Conservation (phyloP, 2,113 vertebrate species). For the Ictalurus punctatus region DNA sequence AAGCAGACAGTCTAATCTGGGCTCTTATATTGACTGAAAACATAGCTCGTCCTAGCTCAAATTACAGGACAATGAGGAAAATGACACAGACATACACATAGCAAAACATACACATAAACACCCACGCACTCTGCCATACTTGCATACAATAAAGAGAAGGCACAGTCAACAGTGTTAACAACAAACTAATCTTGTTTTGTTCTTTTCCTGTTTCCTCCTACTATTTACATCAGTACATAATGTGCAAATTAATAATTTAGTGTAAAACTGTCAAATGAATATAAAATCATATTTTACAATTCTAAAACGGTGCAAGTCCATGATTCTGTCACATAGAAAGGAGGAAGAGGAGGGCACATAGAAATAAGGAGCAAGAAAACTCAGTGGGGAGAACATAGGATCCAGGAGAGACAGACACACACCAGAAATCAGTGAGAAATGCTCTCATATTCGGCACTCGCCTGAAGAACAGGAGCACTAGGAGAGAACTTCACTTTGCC, state of each 20-base stretch:
- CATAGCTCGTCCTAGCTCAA: constrained; percentile 32
- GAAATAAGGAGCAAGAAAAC: constrained; percentile 46
- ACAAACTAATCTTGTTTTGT: constrained; percentile 74
- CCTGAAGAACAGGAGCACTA: constrained; percentile 68
- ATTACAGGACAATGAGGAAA: constrained; percentile 44
- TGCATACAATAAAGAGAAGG: constrained; percentile 66
- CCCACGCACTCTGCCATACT: constrained; percentile 12
- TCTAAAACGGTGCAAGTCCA: constrained; percentile 73
- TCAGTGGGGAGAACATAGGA: constrained; percentile 68
- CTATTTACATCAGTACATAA: constrained; percentile 78
- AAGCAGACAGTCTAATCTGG: constrained; percentile 43
- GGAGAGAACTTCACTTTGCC: constrained; percentile 56
- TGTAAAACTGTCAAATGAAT: constrained; percentile 78
- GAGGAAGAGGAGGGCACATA: constrained; percentile 61
- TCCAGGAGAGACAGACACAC: constrained; percentile 69
- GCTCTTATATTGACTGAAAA: constrained; percentile 39
- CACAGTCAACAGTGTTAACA: constrained; percentile 79
- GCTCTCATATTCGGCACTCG: constrained; percentile 64
- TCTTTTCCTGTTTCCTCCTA: constrained; percentile 63
- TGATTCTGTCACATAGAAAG: constrained; percentile 70
- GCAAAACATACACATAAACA: constrained; percentile 28
- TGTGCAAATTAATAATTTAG: constrained; percentile 84
- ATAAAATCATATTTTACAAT: constrained; percentile 75
- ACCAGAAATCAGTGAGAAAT: constrained; percentile 66
- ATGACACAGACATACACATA: constrained; percentile 36